These are phyloP conservation scores for Orchestes rusci DNA, from an alignment of 2,888 invertebrate genomes.

Conservation along the genomic window DNA sequence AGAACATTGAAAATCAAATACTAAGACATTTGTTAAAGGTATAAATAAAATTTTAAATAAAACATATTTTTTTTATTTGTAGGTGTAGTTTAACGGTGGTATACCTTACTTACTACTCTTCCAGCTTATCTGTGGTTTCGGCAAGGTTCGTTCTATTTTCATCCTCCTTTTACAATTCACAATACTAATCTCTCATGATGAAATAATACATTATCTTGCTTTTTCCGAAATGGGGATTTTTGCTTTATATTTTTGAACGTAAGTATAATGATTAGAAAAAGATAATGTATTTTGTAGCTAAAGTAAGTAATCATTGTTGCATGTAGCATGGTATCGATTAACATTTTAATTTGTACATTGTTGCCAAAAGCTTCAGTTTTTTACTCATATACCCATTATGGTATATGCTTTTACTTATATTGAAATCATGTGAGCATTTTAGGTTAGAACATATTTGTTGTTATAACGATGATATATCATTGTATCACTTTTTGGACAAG, in stretches of 20 bases:
- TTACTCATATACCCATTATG: too few relatives aligned
- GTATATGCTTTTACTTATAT: too few relatives aligned
- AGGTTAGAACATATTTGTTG: too few relatives aligned
- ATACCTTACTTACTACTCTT: slow-evolving; percentile 36
- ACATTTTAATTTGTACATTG: too few relatives aligned
- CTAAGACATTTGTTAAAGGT: slow-evolving; percentile 22
- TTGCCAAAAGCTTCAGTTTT: too few relatives aligned
- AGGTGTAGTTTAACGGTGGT: slow-evolving; percentile 38
- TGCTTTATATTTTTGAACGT: slow-evolving; percentile 2
- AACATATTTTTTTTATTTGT: slow-evolving; percentile 34
- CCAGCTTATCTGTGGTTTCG: slow-evolving; percentile 29
- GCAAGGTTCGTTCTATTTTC: slow-evolving; percentile 33
- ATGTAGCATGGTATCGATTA: neutral
- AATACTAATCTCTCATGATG: slow-evolving; percentile 6
- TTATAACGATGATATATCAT: too few relatives aligned
- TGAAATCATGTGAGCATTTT: too few relatives aligned
- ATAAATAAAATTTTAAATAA: slow-evolving; percentile 29
- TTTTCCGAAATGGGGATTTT: neutral
- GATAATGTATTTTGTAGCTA: neutral
- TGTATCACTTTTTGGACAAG: too few relatives aligned
- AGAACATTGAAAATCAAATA: slow-evolving; percentile 15
- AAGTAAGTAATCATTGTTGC: too few relatives aligned
- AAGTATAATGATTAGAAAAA: slow-evolving; percentile 2
- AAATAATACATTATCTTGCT: slow-evolving; percentile 26
- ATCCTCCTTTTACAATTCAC: slow-evolving; percentile 2